These are phyloP conservation scores for Oryzias celebensis DNA, from an alignment of 2,113 vertebrate genomes.

Conservation along the genomic window DNA sequence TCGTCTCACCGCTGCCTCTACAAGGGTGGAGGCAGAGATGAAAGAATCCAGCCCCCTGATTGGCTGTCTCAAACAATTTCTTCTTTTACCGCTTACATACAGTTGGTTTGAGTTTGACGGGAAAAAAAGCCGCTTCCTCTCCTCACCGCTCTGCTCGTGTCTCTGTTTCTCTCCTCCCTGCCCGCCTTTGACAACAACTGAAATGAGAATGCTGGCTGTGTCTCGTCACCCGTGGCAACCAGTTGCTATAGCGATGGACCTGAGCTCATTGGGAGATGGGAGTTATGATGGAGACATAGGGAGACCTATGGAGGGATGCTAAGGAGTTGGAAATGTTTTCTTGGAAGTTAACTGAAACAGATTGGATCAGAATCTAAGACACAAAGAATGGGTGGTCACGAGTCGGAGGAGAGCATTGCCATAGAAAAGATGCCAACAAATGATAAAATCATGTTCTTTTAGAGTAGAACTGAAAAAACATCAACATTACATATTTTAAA, in stretches of 20 bases:
- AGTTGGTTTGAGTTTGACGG: conserved; percentile 26
- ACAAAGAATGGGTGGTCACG: background rate
- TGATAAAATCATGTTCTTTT: no score
- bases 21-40: background rate
- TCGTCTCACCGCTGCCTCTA: conserved; percentile 15
- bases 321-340: conserved; percentile 7
- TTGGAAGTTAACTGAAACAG: conserved; percentile 11
- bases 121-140: conserved; percentile 7
- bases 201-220: conserved; percentile 56
- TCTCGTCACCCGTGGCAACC: conserved; percentile 59
- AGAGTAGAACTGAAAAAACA: no score
- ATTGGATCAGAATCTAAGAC: background rate
- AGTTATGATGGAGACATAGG: conserved; percentile 36
- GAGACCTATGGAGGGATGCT: conserved; percentile 1
- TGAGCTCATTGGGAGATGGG: conserved; percentile 52
- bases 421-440: no score
- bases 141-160: conserved; percentile 14
- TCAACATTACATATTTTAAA: no score
- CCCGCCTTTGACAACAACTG: conserved; percentile 42
- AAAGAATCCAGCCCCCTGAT: conserved; percentile 5
- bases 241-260: conserved; percentile 63
- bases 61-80: background rate
- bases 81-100: background rate
- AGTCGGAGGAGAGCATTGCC: background rate
- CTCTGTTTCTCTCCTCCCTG: conserved; percentile 39